phyloP scores from a whole-genome alignment of 2,113 vertebrate genomes.

The Toxotes jaculatrix region DNA sequence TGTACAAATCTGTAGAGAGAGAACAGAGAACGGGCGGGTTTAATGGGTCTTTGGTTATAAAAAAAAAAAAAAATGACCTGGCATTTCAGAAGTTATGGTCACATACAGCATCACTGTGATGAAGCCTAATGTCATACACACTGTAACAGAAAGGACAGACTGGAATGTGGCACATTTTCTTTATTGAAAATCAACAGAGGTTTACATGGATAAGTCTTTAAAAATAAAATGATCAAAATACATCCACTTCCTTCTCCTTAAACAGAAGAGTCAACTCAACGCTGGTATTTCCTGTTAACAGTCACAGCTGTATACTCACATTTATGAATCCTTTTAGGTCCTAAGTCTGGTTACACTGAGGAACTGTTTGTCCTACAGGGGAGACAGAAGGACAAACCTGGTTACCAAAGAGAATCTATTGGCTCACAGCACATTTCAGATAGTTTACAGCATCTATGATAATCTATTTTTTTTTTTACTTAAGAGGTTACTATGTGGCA shows the following conservation, averaged over 20 bases:
- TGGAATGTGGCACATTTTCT: not conserved
- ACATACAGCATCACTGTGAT: not conserved
- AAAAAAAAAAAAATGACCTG: not conserved
- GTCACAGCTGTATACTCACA: slow-evolving; percentile 56
- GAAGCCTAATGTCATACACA: not conserved
- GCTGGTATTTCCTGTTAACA: not conserved
- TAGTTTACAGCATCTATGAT: not conserved
- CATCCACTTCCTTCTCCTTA: not conserved
- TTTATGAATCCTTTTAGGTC: slow-evolving; percentile 66
- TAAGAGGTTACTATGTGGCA: not conserved
- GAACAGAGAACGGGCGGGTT: not conserved
- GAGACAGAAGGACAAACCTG: not conserved
- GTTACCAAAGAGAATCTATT: not conserved
- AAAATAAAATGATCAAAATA: not conserved
- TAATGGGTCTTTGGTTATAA: not conserved
- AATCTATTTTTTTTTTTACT: not conserved
- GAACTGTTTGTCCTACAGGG: slow-evolving; percentile 49
- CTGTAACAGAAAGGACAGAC: not conserved
- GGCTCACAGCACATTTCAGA: not conserved
- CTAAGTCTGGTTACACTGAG: slow-evolving; percentile 48
- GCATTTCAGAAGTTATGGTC: not conserved
- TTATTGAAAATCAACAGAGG: not conserved
- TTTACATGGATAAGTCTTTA: not conserved
- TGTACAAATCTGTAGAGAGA: slow-evolving; percentile 71
- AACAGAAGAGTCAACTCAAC: not conserved